Evolutionary conservation across 2,797 vertebrate genomes (phyloP).

Genomic region (Jordanella pulchra): DNA sequence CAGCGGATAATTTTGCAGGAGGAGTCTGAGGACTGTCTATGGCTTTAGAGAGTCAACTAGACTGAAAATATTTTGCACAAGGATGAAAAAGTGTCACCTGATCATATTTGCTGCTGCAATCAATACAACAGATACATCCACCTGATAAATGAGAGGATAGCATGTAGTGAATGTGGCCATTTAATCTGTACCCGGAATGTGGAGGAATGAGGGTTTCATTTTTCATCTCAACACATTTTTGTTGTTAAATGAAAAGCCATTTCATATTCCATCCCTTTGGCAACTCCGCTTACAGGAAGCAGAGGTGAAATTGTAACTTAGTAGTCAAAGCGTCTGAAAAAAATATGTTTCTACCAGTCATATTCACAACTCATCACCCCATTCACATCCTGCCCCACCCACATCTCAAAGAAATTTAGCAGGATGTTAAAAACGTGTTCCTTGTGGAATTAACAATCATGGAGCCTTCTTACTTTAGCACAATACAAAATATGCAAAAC

Average conservation of each 20-base stretch:
- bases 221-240: constrained; percentile 26
- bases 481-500: constrained; percentile 70
- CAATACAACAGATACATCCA: constrained; percentile 41
- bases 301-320: not conserved
- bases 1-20: constrained; percentile 40
- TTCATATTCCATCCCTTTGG: constrained; percentile 7
- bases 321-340: constrained; percentile 4
- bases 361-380: constrained; percentile 18
- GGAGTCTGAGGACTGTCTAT: constrained; percentile 32
- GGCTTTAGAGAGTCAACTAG: constrained; percentile 11
- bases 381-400: constrained; percentile 44
- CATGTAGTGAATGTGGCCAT: constrained; percentile 31
- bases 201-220: constrained; percentile 29
- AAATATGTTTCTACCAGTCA: constrained; percentile 5
- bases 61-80: constrained; percentile 36
- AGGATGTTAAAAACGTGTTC: constrained; percentile 55
- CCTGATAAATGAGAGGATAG: constrained; percentile 40
- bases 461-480: constrained; percentile 55
- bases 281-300: constrained; percentile 2
- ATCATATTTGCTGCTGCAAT: constrained; percentile 46
- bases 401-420: constrained; percentile 24
- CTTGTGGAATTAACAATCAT: constrained; percentile 53
- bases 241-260: constrained; percentile 6
- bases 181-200: constrained; percentile 37
- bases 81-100: constrained; percentile 43